These are phyloP conservation scores for Psilanteris sp. DNA, from an alignment of 1,140 invertebrate genomes.

Conservation along the genomic window DNA sequence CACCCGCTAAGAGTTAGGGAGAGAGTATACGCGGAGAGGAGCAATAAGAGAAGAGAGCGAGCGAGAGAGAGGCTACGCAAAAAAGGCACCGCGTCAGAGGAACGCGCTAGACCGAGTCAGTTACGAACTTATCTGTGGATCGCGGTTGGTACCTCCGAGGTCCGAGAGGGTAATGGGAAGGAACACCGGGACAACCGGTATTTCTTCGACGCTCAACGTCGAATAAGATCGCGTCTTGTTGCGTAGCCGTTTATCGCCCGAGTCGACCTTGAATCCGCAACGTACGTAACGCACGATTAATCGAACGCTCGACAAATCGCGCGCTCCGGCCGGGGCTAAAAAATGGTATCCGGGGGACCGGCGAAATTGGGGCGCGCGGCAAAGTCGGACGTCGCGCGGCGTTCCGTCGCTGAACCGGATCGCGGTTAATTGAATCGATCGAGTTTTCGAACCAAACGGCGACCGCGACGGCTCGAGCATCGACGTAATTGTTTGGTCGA, in stretches of 20 bases:
- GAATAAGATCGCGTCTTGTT: conserved; percentile 64
- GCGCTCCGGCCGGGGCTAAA: too few species aligned
- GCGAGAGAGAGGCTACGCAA: conserved; percentile 64
- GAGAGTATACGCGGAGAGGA: conserved; percentile 65
- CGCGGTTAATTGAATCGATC: too few species aligned
- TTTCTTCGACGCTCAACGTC: conserved; percentile 64
- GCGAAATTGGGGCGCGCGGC: too few species aligned
- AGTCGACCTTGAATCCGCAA: conserved; percentile 57
- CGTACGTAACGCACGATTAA: conserved; percentile 63
- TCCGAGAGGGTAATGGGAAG: conserved; percentile 64
- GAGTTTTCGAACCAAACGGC: too few species aligned
- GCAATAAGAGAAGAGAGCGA: conserved; percentile 68
- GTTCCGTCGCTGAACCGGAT: too few species aligned
- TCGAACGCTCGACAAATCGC: conserved; percentile 59
- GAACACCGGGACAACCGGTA: conserved; percentile 63
- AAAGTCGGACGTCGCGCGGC: too few species aligned
- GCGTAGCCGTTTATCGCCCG: conserved; percentile 62
- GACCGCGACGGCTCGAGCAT: too few species aligned
- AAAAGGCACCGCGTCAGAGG: conserved; percentile 70
- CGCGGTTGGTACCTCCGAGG: conserved; percentile 64
- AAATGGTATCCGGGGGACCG: too few species aligned
- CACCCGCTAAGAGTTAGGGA: conserved; percentile 70
- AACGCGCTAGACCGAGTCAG: conserved; percentile 78
- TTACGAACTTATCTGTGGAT: conserved; percentile 78
- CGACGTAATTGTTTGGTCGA: too few species aligned